Evolutionary conservation across 2,797 vertebrate species (phyloP).

Genomic region (Arrhamphus sclerolepis): DNA sequence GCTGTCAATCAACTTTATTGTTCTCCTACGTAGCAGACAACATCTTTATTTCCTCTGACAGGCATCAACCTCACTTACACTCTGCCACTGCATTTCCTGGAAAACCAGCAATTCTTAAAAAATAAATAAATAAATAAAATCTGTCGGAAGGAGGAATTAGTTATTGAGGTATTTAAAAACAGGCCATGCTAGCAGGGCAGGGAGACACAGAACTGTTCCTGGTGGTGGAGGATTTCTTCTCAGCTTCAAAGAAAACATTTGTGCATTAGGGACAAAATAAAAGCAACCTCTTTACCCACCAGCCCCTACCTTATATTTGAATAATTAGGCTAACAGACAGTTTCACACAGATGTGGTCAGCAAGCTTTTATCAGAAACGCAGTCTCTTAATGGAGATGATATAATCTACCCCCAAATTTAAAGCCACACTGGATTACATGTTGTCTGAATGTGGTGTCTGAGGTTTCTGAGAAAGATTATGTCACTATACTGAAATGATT

Average conservation of each 20-base stretch:
- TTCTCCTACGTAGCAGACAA: neutral
- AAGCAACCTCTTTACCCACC: conserved; percentile 13
- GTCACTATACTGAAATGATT: no score
- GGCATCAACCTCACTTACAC: conserved; percentile 15
- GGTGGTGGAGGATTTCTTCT: conserved; percentile 11
- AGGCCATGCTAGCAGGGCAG: neutral
- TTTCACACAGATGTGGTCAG: conserved; percentile 2
- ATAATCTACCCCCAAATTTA: neutral
- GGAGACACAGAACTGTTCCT: neutral
- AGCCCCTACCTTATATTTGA: conserved; percentile 27
- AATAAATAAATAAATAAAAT: no score
- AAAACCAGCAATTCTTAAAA: neutral
- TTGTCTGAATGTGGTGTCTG: neutral
- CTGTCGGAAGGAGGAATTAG: neutral
- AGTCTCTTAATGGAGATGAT: neutral
- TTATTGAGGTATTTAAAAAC: conserved; percentile 10
- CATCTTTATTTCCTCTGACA: conserved; percentile 20
- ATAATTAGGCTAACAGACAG: conserved; percentile 11
- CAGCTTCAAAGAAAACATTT: conserved; percentile 31
- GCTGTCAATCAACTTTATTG: conserved; percentile 6
- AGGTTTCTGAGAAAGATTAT: no score
- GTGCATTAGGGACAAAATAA: conserved; percentile 16
- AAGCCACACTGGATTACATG: neutral
- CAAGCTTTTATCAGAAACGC: neutral
- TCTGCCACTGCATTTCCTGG: conserved; percentile 3